phyloP scores from a whole-genome alignment of 2,113 vertebrate genomes.

The Rhabdomys dilectus region DNA sequence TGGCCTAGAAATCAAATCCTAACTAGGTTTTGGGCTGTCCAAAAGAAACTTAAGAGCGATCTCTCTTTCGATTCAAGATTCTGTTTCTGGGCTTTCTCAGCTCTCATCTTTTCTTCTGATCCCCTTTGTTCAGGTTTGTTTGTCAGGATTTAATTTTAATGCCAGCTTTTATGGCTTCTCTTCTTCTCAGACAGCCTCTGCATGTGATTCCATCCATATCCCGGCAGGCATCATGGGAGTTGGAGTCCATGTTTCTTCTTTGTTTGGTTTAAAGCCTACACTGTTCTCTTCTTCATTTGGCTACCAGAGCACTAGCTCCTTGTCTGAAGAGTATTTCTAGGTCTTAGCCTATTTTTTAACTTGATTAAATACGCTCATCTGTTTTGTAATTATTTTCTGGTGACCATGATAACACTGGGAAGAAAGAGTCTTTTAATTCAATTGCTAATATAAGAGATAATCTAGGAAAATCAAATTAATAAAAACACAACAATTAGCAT shows the following conservation, averaged over 20 bases:
- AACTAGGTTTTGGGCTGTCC: background rate
- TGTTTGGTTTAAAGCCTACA: background rate
- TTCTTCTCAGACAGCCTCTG: background rate
- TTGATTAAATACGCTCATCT: slow-evolving; percentile 35
- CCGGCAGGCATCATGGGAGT: background rate
- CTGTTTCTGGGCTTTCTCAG: background rate
- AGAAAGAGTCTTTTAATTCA: slow-evolving; percentile 30
- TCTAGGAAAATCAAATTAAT: slow-evolving; percentile 36
- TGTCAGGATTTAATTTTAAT: slow-evolving; percentile 43
- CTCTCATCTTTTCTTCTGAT: background rate
- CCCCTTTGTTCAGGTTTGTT: background rate
- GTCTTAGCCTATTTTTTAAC: slow-evolving; percentile 35
- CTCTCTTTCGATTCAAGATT: background rate
- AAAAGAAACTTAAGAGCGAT: slow-evolving; percentile 19
- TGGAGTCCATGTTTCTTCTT: background rate
- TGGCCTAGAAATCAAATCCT: slow-evolving; percentile 38
- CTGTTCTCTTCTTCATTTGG: background rate
- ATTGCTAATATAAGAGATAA: slow-evolving; percentile 52
- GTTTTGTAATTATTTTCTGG: slow-evolving; percentile 43
- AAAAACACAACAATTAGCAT: background rate
- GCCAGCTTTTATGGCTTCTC: background rate
- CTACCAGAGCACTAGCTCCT: background rate
- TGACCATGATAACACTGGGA: slow-evolving; percentile 27
- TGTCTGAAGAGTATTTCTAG: background rate
- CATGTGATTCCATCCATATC: background rate